phyloP scores from a whole-genome alignment of 2,113 vertebrate genomes.

The Otolemur garnettii region DNA sequence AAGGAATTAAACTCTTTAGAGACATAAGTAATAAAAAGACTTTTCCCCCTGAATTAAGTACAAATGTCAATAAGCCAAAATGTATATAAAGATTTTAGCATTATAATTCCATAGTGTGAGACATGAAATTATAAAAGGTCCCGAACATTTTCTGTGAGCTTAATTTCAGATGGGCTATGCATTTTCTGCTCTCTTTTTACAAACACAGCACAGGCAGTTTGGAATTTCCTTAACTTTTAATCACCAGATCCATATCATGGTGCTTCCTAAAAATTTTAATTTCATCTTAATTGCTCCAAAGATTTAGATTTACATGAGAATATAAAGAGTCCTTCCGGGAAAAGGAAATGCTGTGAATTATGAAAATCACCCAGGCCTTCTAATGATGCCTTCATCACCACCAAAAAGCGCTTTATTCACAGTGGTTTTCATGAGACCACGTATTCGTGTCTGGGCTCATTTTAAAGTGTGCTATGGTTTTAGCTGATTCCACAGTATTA shows the following conservation, averaged over 20 bases:
- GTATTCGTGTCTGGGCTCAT: not conserved
- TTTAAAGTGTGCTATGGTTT: not conserved
- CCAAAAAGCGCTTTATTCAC: not conserved
- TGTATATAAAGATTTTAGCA: slow-evolving; percentile 42
- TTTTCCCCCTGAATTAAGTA: slow-evolving; percentile 26
- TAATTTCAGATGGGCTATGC: slow-evolving; percentile 8
- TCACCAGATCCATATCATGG: not conserved
- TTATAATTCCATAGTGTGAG: slow-evolving; percentile 15
- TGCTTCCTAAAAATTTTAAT: not conserved
- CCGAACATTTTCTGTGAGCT: slow-evolving; percentile 21
- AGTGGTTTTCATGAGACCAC: not conserved
- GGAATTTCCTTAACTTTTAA: slow-evolving; percentile 36
- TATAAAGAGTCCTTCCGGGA: slow-evolving; percentile 24
- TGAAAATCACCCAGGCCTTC: slow-evolving; percentile 3
- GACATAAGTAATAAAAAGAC: not conserved
- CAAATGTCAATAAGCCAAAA: slow-evolving; percentile 66
- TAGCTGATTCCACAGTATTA: not conserved
- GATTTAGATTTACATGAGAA: slow-evolving; percentile 45
- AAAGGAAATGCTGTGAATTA: not conserved
- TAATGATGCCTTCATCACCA: not conserved
- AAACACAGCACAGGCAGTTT: not conserved
- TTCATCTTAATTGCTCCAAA: slow-evolving; percentile 47
- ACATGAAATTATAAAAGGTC: slow-evolving; percentile 57
- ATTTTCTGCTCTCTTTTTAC: slow-evolving; percentile 6
- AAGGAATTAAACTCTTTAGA: slow-evolving; percentile 51